A percentile compares a stretch with the other conserved stretches of the same genome.
These are phyloP conservation scores for Eubucco bourcierii DNA, from an alignment of 2,113 vertebrate species.

Conservation along the genomic window DNA sequence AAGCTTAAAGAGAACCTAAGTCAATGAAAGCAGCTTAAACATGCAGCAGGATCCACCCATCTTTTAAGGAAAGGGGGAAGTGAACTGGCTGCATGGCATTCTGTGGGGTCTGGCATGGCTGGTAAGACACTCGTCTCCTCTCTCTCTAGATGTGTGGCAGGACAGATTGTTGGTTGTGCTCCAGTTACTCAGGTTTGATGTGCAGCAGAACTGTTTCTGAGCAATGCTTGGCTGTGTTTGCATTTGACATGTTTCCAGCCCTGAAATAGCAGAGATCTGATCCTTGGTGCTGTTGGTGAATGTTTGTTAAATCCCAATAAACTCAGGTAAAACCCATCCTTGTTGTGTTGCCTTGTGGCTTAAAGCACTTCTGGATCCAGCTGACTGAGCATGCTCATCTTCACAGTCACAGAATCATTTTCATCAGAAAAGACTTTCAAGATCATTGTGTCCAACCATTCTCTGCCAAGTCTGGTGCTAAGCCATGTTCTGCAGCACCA, in stretches of 20 bases:
- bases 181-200: neutral
- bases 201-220: neutral
- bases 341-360: neutral
- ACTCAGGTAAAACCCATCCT: neutral
- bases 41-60: neutral
- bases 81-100: neutral
- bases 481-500: too few species aligned
- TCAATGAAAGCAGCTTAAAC: neutral
- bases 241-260: neutral
- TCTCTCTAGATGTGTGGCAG: neutral
- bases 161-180: neutral
- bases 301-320: slow-evolving; percentile 14
- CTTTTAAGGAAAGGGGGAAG: neutral
- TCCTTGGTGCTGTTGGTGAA: neutral
- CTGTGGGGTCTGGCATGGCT: neutral
- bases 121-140: neutral
- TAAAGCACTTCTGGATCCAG: neutral
- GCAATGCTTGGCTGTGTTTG: neutral
- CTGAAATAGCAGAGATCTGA: neutral
- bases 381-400: neutral
- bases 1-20: neutral
- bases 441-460: too few species aligned
- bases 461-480: too few species aligned
- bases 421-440: too few species aligned
- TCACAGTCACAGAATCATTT: neutral